Evolutionary conservation across 2,113 vertebrate species (phyloP).

Genomic region (Panthera uncia): DNA sequence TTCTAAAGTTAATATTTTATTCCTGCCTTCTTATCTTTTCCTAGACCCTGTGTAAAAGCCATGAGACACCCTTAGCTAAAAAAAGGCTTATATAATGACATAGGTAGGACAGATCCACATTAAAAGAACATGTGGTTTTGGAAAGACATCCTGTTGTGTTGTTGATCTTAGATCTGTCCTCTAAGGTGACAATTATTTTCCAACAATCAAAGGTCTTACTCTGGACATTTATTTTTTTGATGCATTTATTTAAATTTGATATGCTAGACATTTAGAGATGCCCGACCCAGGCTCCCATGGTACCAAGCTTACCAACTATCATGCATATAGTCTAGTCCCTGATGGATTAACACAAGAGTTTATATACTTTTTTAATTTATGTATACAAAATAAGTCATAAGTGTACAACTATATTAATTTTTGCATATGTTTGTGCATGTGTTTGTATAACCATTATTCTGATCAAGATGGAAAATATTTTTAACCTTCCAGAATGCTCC

Average conservation of each 20-base stretch:
- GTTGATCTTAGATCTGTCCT: background rate
- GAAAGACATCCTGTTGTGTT: background rate
- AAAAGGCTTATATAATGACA: background rate
- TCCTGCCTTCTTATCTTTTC: background rate
- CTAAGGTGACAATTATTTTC: background rate
- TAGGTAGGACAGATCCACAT: background rate
- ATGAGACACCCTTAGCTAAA: background rate
- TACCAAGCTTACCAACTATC: background rate
- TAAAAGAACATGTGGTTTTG: background rate
- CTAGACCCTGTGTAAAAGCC: background rate
- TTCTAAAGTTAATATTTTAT: slow-evolving; percentile 5
- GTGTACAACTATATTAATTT: background rate
- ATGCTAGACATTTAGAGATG: background rate
- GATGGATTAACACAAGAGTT: background rate
- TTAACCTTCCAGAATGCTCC: background rate
- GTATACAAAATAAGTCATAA: background rate
- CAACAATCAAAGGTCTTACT: background rate
- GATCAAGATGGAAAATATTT: background rate
- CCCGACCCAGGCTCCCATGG: background rate
- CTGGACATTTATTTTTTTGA: background rate
- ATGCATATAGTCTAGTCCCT: background rate
- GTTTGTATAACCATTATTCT: background rate
- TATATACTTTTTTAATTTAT: background rate
- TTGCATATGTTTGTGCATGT: background rate
- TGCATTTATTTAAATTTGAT: too few relatives aligned